Evolutionary conservation across 2,113 vertebrate genomes (phyloP).

Genomic region (cattle (Bos taurus)): ARS-UCD2.0 NC_037345.1:62372001-62372500

Average conservation of each 20-base stretch:
- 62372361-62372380: neutral
- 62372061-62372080: neutral
- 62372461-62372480: neutral
- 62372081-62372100: neutral
- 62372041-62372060: neutral
- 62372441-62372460: neutral
- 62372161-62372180: rapidly evolving
- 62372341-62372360: neutral
- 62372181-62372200: neutral
- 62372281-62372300: neutral
- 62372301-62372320: too few species aligned
- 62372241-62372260: neutral
- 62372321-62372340: rapidly evolving
- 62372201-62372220: neutral
- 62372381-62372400: neutral
- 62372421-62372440: rapidly evolving
- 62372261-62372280: neutral
- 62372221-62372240: neutral
- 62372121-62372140: neutral
- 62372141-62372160: neutral
- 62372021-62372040: neutral
- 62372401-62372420: neutral
- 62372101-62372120: rapidly evolving
- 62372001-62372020: neutral
- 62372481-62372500: neutral